Evolutionary conservation across 2,888 invertebrate species (phyloP).

Genomic region (Acleris emargana): DNA sequence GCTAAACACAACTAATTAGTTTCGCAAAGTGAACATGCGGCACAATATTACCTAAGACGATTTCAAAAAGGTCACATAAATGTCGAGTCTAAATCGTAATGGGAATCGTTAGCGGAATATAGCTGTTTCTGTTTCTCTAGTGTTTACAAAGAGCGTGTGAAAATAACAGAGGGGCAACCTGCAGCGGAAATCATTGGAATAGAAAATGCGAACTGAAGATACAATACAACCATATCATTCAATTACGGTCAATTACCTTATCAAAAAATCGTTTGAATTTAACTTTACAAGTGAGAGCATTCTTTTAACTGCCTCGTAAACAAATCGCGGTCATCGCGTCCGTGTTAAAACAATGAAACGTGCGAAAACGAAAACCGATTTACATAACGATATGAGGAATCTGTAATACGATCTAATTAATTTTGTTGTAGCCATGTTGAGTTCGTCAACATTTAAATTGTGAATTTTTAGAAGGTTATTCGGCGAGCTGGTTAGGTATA

Average conservation of each 20-base stretch:
- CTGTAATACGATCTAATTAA: conserved; percentile 18
- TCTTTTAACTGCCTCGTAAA: conserved; percentile 14
- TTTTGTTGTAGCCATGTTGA: conserved; percentile 3
- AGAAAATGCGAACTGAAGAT: conserved; percentile 11
- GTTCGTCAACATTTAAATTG: not conserved
- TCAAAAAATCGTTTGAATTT: not conserved
- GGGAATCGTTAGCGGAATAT: conserved; percentile 15
- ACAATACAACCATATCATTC: not conserved
- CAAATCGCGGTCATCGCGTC: conserved; percentile 7
- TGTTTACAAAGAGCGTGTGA: conserved; percentile 31
- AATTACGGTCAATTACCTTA: not conserved
- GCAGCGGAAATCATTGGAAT: conserved; percentile 11
- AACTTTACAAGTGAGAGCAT: conserved; percentile 7
- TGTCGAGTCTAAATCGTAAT: conserved; percentile 17
- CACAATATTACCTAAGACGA: conserved; percentile 28
- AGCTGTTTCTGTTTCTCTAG: conserved; percentile 23
- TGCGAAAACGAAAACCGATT: conserved; percentile 19
- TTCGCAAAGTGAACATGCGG: conserved; percentile 24
- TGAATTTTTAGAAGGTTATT: not conserved
- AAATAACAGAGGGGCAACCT: conserved; percentile 22
- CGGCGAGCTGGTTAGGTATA: not conserved
- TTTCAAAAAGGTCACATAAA: conserved; percentile 28
- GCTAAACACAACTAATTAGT: conserved; percentile 33
- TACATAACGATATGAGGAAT: conserved; percentile 13
- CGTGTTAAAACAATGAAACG: conserved; percentile 22